These are phyloP conservation scores for Heteropelma amictum DNA, from an alignment of 2,888 invertebrate species.

Conservation along the genomic window DNA sequence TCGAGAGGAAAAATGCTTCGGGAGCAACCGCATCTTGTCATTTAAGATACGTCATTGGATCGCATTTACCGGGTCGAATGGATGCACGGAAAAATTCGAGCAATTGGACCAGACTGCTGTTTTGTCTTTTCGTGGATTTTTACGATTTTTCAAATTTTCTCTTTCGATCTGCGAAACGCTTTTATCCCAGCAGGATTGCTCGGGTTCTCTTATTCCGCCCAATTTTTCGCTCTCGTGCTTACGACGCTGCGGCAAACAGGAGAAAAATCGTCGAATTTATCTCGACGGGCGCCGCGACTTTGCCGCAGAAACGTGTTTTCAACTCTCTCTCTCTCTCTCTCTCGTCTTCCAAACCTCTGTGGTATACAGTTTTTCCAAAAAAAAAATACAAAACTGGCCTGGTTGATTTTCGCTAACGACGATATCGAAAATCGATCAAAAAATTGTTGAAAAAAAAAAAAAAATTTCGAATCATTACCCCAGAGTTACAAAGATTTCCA, in stretches of 20 bases:
- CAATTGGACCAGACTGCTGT: not conserved
- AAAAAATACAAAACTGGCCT: not conserved
- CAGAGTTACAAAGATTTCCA: too few relatives aligned
- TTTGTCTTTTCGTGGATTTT: conserved; percentile 7
- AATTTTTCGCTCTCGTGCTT: conserved; percentile 4
- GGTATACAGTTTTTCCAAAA: not conserved
- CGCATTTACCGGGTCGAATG: conserved; percentile 22
- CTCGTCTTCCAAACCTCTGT: not conserved
- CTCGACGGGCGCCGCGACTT: conserved; percentile 33
- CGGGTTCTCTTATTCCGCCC: conserved; percentile 7
- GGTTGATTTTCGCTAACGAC: not conserved
- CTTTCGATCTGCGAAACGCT: too few relatives aligned
- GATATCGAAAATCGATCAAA: not conserved
- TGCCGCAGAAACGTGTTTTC: conserved; percentile 7
- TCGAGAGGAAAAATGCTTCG: conserved; percentile 17
- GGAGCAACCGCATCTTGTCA: conserved; percentile 50
- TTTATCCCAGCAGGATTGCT: too few relatives aligned
- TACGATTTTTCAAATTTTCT: conserved; percentile 1
- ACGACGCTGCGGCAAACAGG: not conserved
- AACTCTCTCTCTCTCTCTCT: too few relatives aligned
- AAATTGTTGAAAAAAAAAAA: not conserved
- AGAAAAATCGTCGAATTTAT: conserved; percentile 18
- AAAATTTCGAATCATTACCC: not conserved
- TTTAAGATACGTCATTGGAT: conserved; percentile 52
- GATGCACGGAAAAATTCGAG: conserved; percentile 2